These are phyloP conservation scores for Micrastur ruficollis DNA, from an alignment of 2,797 vertebrate species.

Conservation along the genomic window DNA sequence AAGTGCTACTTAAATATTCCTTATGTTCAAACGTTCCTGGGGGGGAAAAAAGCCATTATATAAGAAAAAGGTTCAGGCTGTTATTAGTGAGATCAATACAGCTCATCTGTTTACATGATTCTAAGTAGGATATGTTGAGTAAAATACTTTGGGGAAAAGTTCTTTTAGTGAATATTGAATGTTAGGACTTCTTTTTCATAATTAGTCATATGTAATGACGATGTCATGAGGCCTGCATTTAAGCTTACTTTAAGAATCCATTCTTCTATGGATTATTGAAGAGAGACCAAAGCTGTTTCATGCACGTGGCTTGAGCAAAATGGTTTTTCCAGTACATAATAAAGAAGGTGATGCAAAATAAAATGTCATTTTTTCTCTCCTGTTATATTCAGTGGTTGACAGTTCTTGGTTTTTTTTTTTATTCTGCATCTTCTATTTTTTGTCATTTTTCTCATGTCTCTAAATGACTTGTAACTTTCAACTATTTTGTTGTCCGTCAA, in stretches of 20 bases:
- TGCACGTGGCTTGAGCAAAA: neutral
- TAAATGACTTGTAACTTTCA: conserved; percentile 26
- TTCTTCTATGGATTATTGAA: neutral
- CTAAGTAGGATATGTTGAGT: neutral
- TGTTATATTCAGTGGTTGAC: neutral
- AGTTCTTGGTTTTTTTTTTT: neutral
- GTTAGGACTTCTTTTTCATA: neutral
- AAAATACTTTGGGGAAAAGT: neutral
- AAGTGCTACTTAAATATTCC: neutral
- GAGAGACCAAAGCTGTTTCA: neutral
- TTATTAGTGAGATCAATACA: neutral
- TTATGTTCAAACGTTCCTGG: neutral
- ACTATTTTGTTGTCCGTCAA: conserved; percentile 37
- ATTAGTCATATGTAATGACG: conserved; percentile 13
- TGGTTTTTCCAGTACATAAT: neutral
- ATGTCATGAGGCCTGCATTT: neutral
- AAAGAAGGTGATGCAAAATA: neutral
- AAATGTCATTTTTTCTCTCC: neutral
- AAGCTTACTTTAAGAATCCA: neutral
- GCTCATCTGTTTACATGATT: neutral
- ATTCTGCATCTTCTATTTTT: neutral
- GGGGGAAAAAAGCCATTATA: neutral
- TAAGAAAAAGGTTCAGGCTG: neutral
- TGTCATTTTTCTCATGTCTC: neutral
- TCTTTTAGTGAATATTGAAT: neutral